Conservation (phyloP, 2,113 vertebrate species). For the Cyanocitta stelleri region DNA sequence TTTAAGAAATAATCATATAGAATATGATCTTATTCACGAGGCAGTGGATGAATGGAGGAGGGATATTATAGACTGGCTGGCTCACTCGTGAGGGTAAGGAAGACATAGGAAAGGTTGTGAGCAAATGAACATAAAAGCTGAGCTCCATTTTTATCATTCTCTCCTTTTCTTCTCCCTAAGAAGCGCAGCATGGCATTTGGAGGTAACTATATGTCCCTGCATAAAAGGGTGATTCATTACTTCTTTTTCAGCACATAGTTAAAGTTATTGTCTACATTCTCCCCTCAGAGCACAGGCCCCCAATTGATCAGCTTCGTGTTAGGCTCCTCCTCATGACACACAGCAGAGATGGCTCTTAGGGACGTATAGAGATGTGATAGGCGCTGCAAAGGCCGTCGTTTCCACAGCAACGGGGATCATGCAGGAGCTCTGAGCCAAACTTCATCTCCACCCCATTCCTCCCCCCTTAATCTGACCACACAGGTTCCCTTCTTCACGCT, state of each 20-base stretch:
- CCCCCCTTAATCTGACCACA: neutral
- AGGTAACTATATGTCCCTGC: neutral
- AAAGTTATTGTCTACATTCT: neutral
- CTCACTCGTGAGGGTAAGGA: neutral
- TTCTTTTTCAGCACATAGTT: neutral
- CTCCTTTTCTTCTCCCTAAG: neutral
- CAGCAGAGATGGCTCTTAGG: neutral
- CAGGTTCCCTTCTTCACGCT: neutral
- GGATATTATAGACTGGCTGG: neutral
- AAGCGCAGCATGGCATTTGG: neutral
- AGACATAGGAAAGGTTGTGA: neutral
- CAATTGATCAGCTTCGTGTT: neutral
- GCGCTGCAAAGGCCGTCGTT: neutral
- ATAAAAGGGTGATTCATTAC: neutral
- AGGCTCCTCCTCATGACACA: neutral
- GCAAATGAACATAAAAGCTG: neutral
- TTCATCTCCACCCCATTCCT: neutral
- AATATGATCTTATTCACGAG: neutral
- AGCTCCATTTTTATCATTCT: neutral
- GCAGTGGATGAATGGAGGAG: neutral
- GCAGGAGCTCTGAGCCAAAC: conserved; percentile 8
- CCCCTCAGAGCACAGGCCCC: neutral
- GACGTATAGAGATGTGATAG: neutral
- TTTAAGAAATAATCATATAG: neutral
- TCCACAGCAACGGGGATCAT: conserved; percentile 34